These are phyloP conservation scores for Octodon degus DNA, from an alignment of 2,113 vertebrate genomes.

Conservation along the genomic window DNA sequence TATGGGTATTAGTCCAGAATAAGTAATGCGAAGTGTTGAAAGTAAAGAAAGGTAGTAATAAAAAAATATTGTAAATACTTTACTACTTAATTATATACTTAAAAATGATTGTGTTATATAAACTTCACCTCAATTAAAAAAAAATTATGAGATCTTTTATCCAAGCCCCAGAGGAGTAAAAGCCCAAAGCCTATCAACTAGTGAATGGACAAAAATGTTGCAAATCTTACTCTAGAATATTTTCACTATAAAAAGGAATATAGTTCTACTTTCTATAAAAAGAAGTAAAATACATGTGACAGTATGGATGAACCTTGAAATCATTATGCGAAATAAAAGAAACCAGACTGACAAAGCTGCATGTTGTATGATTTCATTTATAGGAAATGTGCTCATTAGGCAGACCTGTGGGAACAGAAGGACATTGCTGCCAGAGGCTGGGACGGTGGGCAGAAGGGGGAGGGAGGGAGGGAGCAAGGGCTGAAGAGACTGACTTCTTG, in stretches of 20 bases:
- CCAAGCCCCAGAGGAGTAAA: not conserved
- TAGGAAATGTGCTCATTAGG: not conserved
- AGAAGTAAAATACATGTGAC: not conserved
- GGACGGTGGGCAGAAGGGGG: not conserved
- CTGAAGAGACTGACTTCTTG: not conserved
- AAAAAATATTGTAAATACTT: not conserved
- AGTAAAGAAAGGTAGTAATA: not conserved
- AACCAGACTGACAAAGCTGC: not conserved
- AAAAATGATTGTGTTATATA: not conserved
- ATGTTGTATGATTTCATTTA: not conserved
- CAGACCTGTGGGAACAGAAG: not conserved
- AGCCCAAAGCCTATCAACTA: not conserved
- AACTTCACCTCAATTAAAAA: slow-evolving; percentile 48
- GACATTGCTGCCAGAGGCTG: not conserved
- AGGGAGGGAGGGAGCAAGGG: not conserved
- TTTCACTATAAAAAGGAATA: not conserved
- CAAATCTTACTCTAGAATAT: not conserved
- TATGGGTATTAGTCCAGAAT: not conserved
- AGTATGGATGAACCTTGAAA: slow-evolving; percentile 5
- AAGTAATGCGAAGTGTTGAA: not conserved
- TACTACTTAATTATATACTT: not conserved
- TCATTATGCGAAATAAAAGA: not conserved
- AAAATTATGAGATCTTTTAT: not conserved
- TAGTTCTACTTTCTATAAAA: not conserved
- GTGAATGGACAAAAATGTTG: not conserved